Evolutionary conservation across 1,140 invertebrate species (phyloP), one percentile per base, ranked within the genome.

Genomic region (Subanguina moxae): DNA sequence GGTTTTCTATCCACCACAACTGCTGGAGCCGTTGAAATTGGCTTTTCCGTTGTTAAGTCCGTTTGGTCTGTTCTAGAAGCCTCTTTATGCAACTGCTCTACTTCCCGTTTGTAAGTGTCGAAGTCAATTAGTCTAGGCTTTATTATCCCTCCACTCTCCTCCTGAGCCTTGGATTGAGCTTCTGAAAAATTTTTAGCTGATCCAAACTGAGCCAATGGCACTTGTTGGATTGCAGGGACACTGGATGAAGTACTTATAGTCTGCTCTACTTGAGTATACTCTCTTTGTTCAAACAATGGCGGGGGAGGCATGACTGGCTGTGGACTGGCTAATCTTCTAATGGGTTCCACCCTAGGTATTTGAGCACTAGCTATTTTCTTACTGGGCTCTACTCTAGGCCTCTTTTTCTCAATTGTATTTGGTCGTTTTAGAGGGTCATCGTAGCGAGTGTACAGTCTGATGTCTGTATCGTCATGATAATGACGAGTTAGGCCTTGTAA

Each of bases 381-480:
- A 28, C 28, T 23, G 8, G 46, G 19, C 48, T 19, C 30, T 30
- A 42, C 1, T 42, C 27, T 42, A 9, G 63, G 38, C 38, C 21
- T 21, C n/a, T 67, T 11, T 19, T 48, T 70, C 28, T 42, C 45
- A 25, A 5, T 25, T 1, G 1, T 23, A 46, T 56, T 3, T 38
- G 32, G 32, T 21, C 48, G 48, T 21, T 15, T 28, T 3, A 19
- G 17, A n/a, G 23, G 59, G 30, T 77, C 72, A 25, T 64, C 73
- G 43, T 75, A 75, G 17, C 73, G 62, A 23, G 70, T 65, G 57
- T 77, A 73, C 11, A 75, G 23, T 25, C 71, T 71, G 74, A 71
- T 74, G 28, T 52, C 48, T 52, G 48, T 52, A 15, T 73, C 70
- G 32, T 71, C 70, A n/a, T 74, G 25, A 27, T 72, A 30, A 30